phyloP scores from a whole-genome alignment of 2,113 vertebrate genomes.

The Cephalopterus ornatus region DNA sequence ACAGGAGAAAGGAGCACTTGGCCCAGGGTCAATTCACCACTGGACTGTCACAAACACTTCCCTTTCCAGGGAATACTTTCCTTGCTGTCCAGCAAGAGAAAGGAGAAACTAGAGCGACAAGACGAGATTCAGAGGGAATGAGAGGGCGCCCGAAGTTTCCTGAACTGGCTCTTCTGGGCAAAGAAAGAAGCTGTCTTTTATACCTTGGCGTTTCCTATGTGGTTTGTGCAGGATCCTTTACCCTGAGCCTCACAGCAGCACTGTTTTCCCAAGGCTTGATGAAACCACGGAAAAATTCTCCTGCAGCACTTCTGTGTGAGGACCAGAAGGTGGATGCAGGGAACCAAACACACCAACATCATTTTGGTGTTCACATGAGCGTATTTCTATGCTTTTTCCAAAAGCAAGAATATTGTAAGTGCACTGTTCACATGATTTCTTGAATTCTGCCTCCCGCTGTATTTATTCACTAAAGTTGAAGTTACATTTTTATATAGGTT shows the following conservation, averaged over 20 bases:
- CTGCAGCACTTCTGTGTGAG: neutral
- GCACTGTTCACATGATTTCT: neutral
- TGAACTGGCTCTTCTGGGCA: neutral
- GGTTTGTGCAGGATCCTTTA: neutral
- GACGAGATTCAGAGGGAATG: neutral
- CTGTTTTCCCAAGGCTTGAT: neutral
- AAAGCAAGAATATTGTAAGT: neutral
- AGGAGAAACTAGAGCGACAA: neutral
- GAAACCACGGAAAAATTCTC: neutral
- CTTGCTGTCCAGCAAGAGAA: neutral
- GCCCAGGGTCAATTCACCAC: neutral
- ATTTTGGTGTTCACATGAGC: neutral
- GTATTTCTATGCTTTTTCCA: neutral
- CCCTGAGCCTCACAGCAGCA: neutral
- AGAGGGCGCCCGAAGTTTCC: neutral
- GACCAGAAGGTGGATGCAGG: neutral
- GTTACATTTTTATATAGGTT: neutral
- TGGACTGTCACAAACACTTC: accelerated
- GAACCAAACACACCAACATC: neutral
- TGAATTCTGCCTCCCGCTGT: neutral
- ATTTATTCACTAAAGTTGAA: neutral
- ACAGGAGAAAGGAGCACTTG: neutral
- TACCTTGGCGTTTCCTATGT: neutral
- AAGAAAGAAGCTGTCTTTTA: neutral
- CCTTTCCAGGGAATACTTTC: neutral